Evolutionary conservation across 2,797 vertebrate species (phyloP).

Genomic region (Coregonus ussuriensis): DNA sequence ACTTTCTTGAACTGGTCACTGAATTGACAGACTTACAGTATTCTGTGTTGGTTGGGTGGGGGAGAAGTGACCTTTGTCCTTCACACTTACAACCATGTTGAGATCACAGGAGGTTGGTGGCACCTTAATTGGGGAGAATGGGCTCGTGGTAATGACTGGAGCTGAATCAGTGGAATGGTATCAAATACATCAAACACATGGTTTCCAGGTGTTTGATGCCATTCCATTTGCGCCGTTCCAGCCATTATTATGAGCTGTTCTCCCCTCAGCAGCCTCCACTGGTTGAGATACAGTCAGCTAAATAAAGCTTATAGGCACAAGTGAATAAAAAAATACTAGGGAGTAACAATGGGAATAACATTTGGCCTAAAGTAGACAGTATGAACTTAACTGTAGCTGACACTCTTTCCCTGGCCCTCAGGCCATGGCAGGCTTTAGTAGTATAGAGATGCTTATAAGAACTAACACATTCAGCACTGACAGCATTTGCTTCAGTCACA

Average conservation of each 20-base stretch:
- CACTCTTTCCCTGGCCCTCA: background rate
- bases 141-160: too few relatives aligned
- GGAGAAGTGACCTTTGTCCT: background rate
- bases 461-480: background rate
- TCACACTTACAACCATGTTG: background rate
- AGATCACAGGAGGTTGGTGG: too few relatives aligned
- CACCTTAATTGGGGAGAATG: too few relatives aligned
- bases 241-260: too few relatives aligned
- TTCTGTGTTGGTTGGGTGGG: background rate
- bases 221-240: too few relatives aligned
- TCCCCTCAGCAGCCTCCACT: too few relatives aligned
- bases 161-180: too few relatives aligned
- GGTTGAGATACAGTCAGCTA: background rate
- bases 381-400: background rate
- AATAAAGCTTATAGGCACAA: background rate
- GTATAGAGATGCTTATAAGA: background rate
- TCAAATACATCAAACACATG: too few relatives aligned
- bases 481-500: background rate
- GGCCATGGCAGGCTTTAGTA: background rate
- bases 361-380: background rate
- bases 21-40: conserved; percentile 19
- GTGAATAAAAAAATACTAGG: background rate
- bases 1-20: conserved; percentile 27
- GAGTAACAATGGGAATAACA: background rate
- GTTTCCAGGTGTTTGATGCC: too few relatives aligned